phyloP scores from a whole-genome alignment of 2,888 invertebrate species.

The Epistrophe grossulariae region DNA sequence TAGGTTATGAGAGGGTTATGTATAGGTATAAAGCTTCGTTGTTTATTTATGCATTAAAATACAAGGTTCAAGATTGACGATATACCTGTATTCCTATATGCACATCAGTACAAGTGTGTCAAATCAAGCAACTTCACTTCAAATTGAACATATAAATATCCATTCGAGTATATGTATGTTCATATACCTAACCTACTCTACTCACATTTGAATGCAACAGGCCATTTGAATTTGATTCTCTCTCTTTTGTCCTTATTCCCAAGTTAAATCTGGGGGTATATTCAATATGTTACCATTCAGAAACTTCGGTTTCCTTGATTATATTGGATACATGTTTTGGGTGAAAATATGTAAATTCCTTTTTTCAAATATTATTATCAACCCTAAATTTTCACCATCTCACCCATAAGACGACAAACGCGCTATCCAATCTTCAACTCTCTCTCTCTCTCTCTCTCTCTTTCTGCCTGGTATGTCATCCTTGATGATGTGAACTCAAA shows the following conservation, averaged over 20 bases:
- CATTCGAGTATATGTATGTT: too few relatives aligned
- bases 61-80: conserved; percentile 6
- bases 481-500: neutral
- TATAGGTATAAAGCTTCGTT: conserved; percentile 3
- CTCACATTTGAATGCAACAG: conserved; percentile 17
- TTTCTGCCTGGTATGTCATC: neutral
- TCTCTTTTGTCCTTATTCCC: neutral
- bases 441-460: neutral
- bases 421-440: too few relatives aligned
- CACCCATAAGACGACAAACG: neutral
- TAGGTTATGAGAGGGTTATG: neutral
- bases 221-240: conserved; percentile 4
- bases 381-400: conserved; percentile 19
- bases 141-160: too few relatives aligned
- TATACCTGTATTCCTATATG: neutral
- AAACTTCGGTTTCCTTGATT: conserved; percentile 33
- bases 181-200: neutral
- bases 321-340: conserved; percentile 29
- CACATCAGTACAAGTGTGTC: conserved; percentile 17
- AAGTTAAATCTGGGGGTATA: conserved; percentile 1
- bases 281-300: conserved; percentile 33
- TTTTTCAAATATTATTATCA: conserved; percentile 31
- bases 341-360: conserved; percentile 31
- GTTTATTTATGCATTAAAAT: conserved; percentile 26
- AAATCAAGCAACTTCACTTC: neutral